Conservation (phyloP, 2,797 vertebrate species). For the Geotrypetes seraphini region DNA sequence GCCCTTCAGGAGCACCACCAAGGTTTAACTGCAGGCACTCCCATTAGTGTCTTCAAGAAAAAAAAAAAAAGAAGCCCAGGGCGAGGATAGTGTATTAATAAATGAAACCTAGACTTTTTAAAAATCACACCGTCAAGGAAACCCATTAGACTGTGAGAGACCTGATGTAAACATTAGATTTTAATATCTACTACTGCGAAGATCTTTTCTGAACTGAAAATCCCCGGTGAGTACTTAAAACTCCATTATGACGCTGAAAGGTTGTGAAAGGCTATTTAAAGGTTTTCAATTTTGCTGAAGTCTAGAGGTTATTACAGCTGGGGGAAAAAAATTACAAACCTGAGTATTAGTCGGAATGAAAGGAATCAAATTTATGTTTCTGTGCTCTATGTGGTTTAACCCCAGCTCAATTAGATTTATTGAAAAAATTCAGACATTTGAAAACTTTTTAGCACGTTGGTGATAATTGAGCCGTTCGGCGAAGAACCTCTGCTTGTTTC, state of each 20-base stretch:
- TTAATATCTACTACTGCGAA: constrained; percentile 65
- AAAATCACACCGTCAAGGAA: constrained; percentile 63
- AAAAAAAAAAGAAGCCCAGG: constrained; percentile 49
- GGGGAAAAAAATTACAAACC: constrained; percentile 60
- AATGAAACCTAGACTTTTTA: constrained; percentile 58
- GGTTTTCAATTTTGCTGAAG: constrained; percentile 68
- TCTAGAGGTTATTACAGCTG: constrained; percentile 65
- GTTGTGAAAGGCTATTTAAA: constrained; percentile 70
- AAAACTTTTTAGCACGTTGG: constrained; percentile 40
- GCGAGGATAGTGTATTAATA: constrained; percentile 52
- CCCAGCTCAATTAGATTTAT: constrained; percentile 53
- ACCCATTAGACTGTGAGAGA: constrained; percentile 57
- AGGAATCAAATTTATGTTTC: constrained; percentile 62
- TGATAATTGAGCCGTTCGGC: constrained; percentile 37
- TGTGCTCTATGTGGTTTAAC: constrained; percentile 58
- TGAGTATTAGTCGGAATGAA: constrained; percentile 64
- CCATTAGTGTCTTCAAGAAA: constrained; percentile 54
- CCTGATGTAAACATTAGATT: constrained; percentile 68
- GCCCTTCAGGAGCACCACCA: constrained; percentile 44
- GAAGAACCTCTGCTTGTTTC: constrained; percentile 35
- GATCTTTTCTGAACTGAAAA: constrained; percentile 60
- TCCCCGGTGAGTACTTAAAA: constrained; percentile 65
- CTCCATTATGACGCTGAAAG: constrained; percentile 61
- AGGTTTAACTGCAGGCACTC: constrained; percentile 43
- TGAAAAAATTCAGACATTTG: constrained; percentile 47